These are phyloP conservation scores for Meiosimyza platycephala DNA, from an alignment of 2,888 invertebrate species.

Conservation along the genomic window DNA sequence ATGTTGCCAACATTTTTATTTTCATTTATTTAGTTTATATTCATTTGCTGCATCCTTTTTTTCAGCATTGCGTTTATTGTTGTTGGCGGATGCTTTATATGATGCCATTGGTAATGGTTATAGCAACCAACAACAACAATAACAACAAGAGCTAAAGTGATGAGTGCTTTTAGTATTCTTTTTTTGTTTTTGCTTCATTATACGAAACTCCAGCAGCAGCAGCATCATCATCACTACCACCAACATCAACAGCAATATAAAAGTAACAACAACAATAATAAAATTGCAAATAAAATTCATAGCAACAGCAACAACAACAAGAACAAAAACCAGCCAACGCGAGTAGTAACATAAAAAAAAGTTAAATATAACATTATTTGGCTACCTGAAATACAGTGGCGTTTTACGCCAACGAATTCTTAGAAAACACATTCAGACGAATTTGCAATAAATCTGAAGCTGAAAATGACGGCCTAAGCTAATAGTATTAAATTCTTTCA, in stretches of 20 bases:
- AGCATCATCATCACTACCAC: slow-evolving; percentile 38
- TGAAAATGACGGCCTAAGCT: slow-evolving; percentile 28
- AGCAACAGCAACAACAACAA: slow-evolving; percentile 33
- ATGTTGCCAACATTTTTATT: slow-evolving; percentile 34
- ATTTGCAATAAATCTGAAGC: neutral
- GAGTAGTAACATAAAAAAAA: neutral
- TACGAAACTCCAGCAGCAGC: slow-evolving; percentile 48
- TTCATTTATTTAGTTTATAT: neutral
- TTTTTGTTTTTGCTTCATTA: slow-evolving; percentile 34
- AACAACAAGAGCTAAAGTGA: slow-evolving; percentile 11
- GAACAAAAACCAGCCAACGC: neutral
- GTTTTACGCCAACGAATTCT: neutral
- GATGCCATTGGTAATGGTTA: slow-evolving; percentile 43
- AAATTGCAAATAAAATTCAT: slow-evolving; percentile 18
- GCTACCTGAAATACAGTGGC: slow-evolving; percentile 24
- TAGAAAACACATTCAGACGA: neutral
- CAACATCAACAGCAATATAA: slow-evolving; percentile 15
- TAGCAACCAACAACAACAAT: slow-evolving; percentile 28
- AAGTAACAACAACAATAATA: slow-evolving; percentile 24
- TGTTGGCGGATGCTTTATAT: slow-evolving; percentile 24
- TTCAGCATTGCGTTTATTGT: slow-evolving; percentile 28
- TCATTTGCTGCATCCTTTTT: slow-evolving; percentile 31
- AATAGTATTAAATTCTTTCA: too few species aligned
- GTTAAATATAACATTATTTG: neutral
- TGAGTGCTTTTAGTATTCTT: slow-evolving; percentile 28